These are phyloP conservation scores for Lontra canadensis DNA, from an alignment of 2,113 vertebrate species.

Conservation along the genomic window DNA sequence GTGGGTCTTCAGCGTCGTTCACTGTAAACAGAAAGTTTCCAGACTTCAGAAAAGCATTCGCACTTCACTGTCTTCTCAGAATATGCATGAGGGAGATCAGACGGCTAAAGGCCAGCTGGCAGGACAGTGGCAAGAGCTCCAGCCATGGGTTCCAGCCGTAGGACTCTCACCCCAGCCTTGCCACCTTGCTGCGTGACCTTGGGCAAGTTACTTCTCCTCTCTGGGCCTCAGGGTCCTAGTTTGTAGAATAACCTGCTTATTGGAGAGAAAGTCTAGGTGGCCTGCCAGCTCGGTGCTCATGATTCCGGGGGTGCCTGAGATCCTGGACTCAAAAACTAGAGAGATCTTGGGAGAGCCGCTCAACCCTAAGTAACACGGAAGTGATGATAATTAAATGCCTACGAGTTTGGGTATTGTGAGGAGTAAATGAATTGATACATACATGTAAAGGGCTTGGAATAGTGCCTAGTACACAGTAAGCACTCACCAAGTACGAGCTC, in stretches of 20 bases:
- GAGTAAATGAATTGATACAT: neutral
- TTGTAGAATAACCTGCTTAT: neutral
- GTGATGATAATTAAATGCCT: neutral
- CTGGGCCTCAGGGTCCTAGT: neutral
- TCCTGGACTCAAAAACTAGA: neutral
- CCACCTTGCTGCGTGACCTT: neutral
- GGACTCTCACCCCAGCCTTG: neutral
- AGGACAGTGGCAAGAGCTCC: too few species aligned
- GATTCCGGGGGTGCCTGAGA: neutral
- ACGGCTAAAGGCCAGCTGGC: neutral
- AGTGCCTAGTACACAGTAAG: neutral
- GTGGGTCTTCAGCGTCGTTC: neutral
- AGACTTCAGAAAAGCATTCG: neutral
- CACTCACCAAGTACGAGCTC: neutral
- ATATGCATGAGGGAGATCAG: too few species aligned
- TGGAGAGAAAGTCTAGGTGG: neutral
- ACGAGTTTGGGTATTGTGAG: neutral
- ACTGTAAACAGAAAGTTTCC: neutral
- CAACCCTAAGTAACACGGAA: neutral
- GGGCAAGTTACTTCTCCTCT: neutral
- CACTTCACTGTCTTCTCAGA: neutral
- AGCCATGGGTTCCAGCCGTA: fast-evolving
- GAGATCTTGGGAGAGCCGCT: neutral
- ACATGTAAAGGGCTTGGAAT: neutral
- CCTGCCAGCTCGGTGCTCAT: neutral